Conservation (phyloP, 1,140 invertebrate genomes). For the Aphaenogaster floridana region DNA sequence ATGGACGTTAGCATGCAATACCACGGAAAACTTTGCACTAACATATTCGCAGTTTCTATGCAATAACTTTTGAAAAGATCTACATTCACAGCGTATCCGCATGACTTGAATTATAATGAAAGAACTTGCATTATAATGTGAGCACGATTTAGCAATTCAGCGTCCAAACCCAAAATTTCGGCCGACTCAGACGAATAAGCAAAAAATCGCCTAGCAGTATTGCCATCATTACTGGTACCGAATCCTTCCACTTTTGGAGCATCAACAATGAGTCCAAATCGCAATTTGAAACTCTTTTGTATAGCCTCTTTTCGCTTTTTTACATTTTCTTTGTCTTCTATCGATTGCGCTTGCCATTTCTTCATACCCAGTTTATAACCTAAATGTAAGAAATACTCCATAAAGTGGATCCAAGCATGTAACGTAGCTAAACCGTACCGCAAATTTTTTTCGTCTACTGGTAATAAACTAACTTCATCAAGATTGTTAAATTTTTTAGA, state of each 20-base stretch:
- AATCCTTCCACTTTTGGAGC: not conserved
- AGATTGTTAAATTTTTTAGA: not conserved
- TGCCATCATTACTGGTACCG: slow-evolving; percentile 66
- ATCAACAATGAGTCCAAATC: slow-evolving; percentile 7
- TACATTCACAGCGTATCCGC: not conserved
- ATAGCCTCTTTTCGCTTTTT: not conserved
- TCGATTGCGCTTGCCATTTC: slow-evolving; percentile 67
- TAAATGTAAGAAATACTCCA: no score
- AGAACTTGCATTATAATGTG: slow-evolving; percentile 17
- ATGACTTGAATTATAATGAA: no score
- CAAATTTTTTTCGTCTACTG: no score
- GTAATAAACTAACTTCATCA: not conserved
- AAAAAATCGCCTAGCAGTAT: slow-evolving; percentile 82
- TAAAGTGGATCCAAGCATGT: no score
- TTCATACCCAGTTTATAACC: slow-evolving; percentile 76
- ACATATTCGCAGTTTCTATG: not conserved
- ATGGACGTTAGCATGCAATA: slow-evolving; percentile 42
- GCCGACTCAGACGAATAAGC: slow-evolving; percentile 68
- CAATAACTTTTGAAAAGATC: slow-evolving; percentile 11
- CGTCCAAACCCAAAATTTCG: slow-evolving; percentile 75
- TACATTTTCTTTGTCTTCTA: not conserved
- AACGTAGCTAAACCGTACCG: no score
- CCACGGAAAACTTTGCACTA: slow-evolving; percentile 1
- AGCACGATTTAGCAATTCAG: slow-evolving; percentile 29
- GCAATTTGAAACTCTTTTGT: not conserved